A percentile compares a stretch with the other conserved stretches of the same genome.
Evolutionary conservation across 2,888 invertebrate species (phyloP).

Genomic region (Hofmannophila pseudospretella): DNA sequence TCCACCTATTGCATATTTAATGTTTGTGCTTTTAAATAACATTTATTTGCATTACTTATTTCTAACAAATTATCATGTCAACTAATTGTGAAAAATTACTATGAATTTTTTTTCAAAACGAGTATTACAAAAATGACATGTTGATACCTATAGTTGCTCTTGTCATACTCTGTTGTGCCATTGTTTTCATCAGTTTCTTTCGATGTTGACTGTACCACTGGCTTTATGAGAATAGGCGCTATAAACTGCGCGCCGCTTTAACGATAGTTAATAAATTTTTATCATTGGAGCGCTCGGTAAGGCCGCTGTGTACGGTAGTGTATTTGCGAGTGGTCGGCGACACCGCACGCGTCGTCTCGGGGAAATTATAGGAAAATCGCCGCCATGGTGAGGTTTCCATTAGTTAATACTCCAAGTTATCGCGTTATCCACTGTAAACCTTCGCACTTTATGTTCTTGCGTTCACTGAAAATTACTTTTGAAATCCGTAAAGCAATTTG

Average conservation of each 20-base stretch:
- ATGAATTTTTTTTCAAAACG: no score
- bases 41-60: no score
- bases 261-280: slow-evolving; percentile 69
- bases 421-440: slow-evolving; percentile 40
- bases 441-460: slow-evolving; percentile 39
- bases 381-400: slow-evolving; percentile 45
- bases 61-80: no score
- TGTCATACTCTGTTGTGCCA: no score
- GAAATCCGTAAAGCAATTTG: slow-evolving; percentile 4
- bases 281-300: slow-evolving; percentile 51
- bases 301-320: slow-evolving; percentile 26
- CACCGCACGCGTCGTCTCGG: slow-evolving; percentile 23
- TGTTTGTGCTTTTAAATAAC: no score
- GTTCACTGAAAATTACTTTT: slow-evolving; percentile 20
- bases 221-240: slow-evolving; percentile 59
- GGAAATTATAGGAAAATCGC: slow-evolving; percentile 15
- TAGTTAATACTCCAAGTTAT: slow-evolving; percentile 51
- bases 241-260: slow-evolving; percentile 60
- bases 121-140: no score
- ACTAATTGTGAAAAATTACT: no score
- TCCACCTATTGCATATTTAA: no score
- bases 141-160: no score
- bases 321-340: slow-evolving; percentile 18
- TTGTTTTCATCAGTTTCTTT: no score
- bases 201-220: slow-evolving; percentile 34